These are phyloP conservation scores for Apaloderma vittatum DNA, from an alignment of 2,113 vertebrate species.

Conservation along the genomic window DNA sequence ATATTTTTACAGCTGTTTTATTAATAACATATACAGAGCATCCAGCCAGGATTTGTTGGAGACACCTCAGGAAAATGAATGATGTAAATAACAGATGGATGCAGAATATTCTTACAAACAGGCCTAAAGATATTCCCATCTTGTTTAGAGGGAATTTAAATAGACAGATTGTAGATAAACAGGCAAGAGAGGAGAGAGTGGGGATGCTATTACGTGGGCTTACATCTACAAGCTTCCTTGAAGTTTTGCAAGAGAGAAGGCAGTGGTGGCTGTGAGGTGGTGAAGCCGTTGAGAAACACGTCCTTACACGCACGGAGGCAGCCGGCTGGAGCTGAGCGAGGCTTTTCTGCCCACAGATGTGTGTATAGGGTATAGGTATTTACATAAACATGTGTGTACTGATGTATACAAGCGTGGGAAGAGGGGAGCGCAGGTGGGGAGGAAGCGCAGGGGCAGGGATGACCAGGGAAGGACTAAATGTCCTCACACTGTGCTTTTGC, in stretches of 20 bases:
- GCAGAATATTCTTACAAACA: constrained; percentile 80
- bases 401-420: fast-evolving
- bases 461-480: not conserved
- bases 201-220: not conserved
- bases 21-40: constrained; percentile 82
- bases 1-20: constrained; percentile 91
- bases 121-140: constrained; percentile 81
- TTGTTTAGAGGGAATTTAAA: constrained; percentile 80
- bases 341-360: too few species aligned
- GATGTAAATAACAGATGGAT: constrained; percentile 89
- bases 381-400: not conserved
- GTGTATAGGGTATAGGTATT: too few species aligned
- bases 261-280: not conserved
- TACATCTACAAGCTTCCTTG: fast-evolving
- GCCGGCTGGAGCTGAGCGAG: not conserved
- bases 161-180: constrained; percentile 81
- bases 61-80: constrained; percentile 85
- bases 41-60: constrained; percentile 85
- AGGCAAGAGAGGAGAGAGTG: constrained; percentile 47
- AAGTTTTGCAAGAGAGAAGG: not conserved
- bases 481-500: not conserved
- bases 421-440: not conserved
- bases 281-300: too few species aligned
- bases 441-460: not conserved
- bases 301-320: not conserved